Percentiles rank a stretch among this genome's conserved stretches.
phyloP scores from a whole-genome alignment of 2,888 invertebrate genomes.

The Drosophila fulvimacula region DNA sequence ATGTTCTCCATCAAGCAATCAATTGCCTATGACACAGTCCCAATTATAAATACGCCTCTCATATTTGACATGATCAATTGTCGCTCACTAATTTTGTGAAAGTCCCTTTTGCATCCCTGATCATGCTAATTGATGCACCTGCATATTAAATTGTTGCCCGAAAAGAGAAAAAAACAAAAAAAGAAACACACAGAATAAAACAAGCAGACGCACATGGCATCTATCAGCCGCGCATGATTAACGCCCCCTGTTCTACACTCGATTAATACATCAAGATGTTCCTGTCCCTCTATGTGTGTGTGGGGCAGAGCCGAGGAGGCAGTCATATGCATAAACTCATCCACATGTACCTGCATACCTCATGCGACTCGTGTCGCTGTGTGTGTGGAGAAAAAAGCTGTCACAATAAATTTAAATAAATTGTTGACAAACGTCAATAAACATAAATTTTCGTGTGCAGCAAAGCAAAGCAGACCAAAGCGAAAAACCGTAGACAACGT shows the following conservation, averaged over 20 bases:
- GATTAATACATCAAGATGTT: constrained; percentile 73
- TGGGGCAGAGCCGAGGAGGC: constrained; percentile 12
- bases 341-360: constrained; percentile 29
- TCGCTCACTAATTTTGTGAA: constrained; percentile 37
- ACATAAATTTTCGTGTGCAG: constrained; percentile 78
- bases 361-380: constrained; percentile 4
- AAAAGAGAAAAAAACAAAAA: constrained; percentile 3
- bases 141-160: constrained; percentile 54
- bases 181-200: no score
- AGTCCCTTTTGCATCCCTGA: constrained; percentile 21
- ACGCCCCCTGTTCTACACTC: constrained; percentile 43
- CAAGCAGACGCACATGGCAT: constrained; percentile 44
- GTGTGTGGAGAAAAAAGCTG: constrained; percentile 51
- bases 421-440: constrained; percentile 81
- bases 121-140: constrained; percentile 69
- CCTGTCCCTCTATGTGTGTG: constrained; percentile 3
- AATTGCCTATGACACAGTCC: constrained; percentile 33
- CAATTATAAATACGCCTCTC: constrained; percentile 46
- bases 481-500: constrained; percentile 16
- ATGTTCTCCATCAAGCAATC: constrained; percentile 12
- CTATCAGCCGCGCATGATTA: constrained; percentile 73
- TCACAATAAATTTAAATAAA: constrained; percentile 82
- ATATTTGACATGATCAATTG: constrained; percentile 57
- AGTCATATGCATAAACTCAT: constrained; percentile 14
- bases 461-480: constrained; percentile 61